Evolutionary conservation across 2,113 vertebrate genomes (phyloP), one percentile per base, ranked within the genome.

Genomic region (Cricetomys ansorgei): DNA sequence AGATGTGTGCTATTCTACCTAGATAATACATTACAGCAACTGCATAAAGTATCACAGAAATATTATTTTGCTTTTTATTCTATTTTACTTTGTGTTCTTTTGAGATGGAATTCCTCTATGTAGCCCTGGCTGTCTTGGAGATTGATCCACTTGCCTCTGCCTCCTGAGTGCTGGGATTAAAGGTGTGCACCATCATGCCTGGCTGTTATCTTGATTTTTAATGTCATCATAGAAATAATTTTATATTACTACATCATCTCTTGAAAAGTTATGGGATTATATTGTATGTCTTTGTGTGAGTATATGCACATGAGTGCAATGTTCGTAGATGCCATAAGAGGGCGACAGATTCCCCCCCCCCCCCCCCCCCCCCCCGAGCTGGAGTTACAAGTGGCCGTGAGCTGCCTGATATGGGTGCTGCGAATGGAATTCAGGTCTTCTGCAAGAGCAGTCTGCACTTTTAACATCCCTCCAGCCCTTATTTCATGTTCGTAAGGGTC

Each of bases 61-160:
- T 62, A 87, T 90, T 50, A 87, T 88, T 48, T 25, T 92, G 37
- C 57, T 73, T 84, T 92, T 76, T 64, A 92, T 72, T 72, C 25
- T 50, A 43, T 73, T 73, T 73, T 40, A 7, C 8, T 76, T 76
- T 76, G 48, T 48, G 3, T 50, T 77, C n/a, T n/a, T 77, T 53
- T 53, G 31, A 53, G 76, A 19, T 16, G 37, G 48, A 16, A 48
- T 53, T 77, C 21, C 48, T 77, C 29, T 77, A 17, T 34, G 75
- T 53, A 37, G 75, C 7, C 7, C 31, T 79, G 76, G 16, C 76
- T 53, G 16, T 21, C 76, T 50, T n/a, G n/a, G n/a, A n/a, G n/a
- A n/a, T n/a, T n/a, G 1, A 77, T 77, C 16, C 45, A 50, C 75
- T 17, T 53, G 76, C 31, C 48, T 31, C 13, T 23, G 16, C 2